A percentile compares a stretch with the other conserved stretches of the same genome.
Evolutionary conservation across 2,888 invertebrate genomes (phyloP).

Genomic region (Synanthedon myopaeformis): DNA sequence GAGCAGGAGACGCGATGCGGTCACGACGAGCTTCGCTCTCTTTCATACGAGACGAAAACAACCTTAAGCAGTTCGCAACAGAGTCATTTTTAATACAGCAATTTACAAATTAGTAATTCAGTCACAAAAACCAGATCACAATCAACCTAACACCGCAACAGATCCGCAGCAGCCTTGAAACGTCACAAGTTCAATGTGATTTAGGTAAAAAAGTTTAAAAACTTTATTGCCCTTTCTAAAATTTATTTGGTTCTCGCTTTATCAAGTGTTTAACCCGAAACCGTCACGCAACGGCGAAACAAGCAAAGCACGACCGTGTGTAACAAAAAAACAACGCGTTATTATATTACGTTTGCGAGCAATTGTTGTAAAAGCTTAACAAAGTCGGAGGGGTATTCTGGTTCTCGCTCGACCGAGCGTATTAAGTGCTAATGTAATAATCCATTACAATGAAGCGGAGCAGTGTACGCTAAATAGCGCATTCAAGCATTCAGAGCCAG

Average conservation of each 20-base stretch:
- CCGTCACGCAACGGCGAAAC: constrained; percentile 23
- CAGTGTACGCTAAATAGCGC: constrained; percentile 67
- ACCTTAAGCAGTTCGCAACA: not conserved
- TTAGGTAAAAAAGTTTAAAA: constrained; percentile 5
- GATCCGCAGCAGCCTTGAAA: constrained; percentile 11
- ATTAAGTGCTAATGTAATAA: constrained; percentile 70
- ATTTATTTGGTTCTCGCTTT: constrained; percentile 23
- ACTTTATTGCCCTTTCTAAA: constrained; percentile 11
- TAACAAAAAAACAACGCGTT: constrained; percentile 40
- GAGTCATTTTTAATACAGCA: not conserved
- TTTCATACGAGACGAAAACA: not conserved
- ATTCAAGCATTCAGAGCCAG: constrained; percentile 51
- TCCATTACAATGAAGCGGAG: constrained; percentile 66
- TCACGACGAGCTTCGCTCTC: constrained; percentile 23
- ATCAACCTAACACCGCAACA: constrained; percentile 1
- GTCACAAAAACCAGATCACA: not conserved
- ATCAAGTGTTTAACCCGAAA: constrained; percentile 33
- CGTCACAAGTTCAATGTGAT: constrained; percentile 20
- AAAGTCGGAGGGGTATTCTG: constrained; percentile 49
- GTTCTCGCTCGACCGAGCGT: constrained; percentile 61
- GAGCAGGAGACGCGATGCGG: constrained; percentile 22
- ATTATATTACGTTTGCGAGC: constrained; percentile 42
- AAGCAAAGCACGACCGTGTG: constrained; percentile 16
- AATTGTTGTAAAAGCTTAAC: constrained; percentile 38
- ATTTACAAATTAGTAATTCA: not conserved